phyloP scores from a whole-genome alignment of 2,888 invertebrate species.

The Nyleta sp. region DNA sequence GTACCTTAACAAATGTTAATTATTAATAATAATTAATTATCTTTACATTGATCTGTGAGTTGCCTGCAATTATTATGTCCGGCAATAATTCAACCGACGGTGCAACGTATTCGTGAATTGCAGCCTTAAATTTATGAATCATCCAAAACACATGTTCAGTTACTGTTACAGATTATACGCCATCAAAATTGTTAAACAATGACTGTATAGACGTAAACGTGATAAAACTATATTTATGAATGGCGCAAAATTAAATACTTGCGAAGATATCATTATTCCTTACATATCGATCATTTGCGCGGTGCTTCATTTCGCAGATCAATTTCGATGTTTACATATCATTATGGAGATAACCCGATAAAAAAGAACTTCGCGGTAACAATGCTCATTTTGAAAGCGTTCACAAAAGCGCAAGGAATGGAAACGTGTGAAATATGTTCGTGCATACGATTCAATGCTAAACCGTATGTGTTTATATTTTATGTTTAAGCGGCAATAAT shows the following conservation, averaged over 20 bases:
- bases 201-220: slow-evolving; percentile 11
- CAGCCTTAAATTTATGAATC: neutral
- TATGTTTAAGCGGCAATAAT: slow-evolving; percentile 65
- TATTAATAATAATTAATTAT: slow-evolving; percentile 23
- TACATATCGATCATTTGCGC: slow-evolving; percentile 17
- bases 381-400: slow-evolving; percentile 25
- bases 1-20: slow-evolving; percentile 15
- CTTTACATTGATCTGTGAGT: neutral
- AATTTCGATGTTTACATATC: slow-evolving; percentile 43
- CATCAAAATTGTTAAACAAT: slow-evolving; percentile 20
- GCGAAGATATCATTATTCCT: slow-evolving; percentile 3
- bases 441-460: slow-evolving; percentile 34
- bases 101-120: neutral
- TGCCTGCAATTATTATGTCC: neutral
- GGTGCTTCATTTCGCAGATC: slow-evolving; percentile 23
- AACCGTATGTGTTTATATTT: slow-evolving; percentile 50
- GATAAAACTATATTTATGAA: slow-evolving; percentile 19
- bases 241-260: slow-evolving; percentile 26
- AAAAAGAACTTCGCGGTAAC: slow-evolving; percentile 10
- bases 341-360: slow-evolving; percentile 33
- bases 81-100: slow-evolving; percentile 4
- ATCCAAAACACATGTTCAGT: neutral
- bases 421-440: slow-evolving; percentile 34
- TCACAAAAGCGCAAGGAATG: slow-evolving; percentile 19
- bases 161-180: neutral